Base-by-base conservation (phyloP, 2,797 vertebrate species). In the Dicrostonyx torquatus region DNA sequence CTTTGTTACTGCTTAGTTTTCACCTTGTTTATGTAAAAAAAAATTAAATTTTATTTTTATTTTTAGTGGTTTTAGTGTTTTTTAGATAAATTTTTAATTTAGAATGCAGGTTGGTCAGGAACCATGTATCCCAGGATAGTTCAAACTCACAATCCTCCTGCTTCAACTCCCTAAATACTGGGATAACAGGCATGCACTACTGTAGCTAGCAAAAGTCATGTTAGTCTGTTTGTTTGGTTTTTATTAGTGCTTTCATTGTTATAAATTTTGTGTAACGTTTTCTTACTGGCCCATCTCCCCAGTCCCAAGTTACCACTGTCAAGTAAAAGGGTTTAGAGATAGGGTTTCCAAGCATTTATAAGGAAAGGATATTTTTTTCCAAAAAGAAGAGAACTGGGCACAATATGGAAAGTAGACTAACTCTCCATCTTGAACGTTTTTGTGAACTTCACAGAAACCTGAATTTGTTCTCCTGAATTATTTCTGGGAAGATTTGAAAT, bases 401-500 rank as follows among this genome's bases (percentile, higher is more conserved):
- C 43, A 29, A 40, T 34, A 78, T 78, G 34, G 31, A 70, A 76
- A 75, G 4, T 3, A 62, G 45, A 1, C 12, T 37, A 4, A 29
- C 31, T 87, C 0, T 18, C 10, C 26, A 20, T 78, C 89, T 55
- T 66, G 26, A 40, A 80, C 60, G n/a, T 2, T 95, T 89, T 9
- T 66, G 2, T 84, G 55, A 87, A 53, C 66, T 55, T 1, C 24
- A 2, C 29, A 24, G 72, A 62, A 70, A 24, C 60, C 26, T 53
- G 7, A 13, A 80, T 53, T 75, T 15, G 10, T 78, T 96, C 87
- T 60, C 80, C 37, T 72, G 29, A 40, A 18, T 94, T 93, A 89
- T 84, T 97, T 92, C 92, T 72, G 53, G 68, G 34, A 82, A 37
- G 45, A 82, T 90, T 95, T 88, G 77, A 83, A 95, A 66, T 93